Evolutionary conservation across 2,113 vertebrate genomes (phyloP), one percentile per base, ranked within the genome.

Genomic region (Protobothrops mucrosquamatus): DNA sequence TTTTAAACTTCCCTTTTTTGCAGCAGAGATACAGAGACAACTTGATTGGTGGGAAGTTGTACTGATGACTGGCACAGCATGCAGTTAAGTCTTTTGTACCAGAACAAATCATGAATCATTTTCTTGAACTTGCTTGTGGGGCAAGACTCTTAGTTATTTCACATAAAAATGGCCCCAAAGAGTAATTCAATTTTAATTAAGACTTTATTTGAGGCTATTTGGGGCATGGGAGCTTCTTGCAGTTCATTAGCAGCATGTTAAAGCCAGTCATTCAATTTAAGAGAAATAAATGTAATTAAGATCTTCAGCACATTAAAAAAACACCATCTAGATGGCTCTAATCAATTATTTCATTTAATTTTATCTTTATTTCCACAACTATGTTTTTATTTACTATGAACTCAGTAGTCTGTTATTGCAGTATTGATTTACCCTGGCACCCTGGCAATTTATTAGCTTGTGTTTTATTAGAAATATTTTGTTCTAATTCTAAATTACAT

Each of bases 311-410:
- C 46, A 90, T 61, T 69, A 69, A 61, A 64, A 69, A 61, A 39
- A 64, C 61, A 34, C 43, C 6, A 23, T 64, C 81, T 87, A 43
- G 89, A 54, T 85, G 10, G 6, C 34, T 55, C 34, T 87, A 90
- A 93, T 87, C 89, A 93, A 26, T 93, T 64, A 64, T 87, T 93
- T 90, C 46, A 86, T 93, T 93, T 93, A 64, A 93, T 93, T 93
- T 61, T 90, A 90, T 86, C 57, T 61, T 64, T 90, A 57, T 93
- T 87, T 90, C 90, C 89, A 57, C 56, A 87, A 90, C 56, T 90
- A 48, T 43, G n/a, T 51, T 90, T 93, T 87, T 86, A 90, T 93
- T 93, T 90, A 87, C 34, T 64, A 64, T 87, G 56, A 87, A 34
- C 74, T 39, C 2, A 10, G 74, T 85, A 86, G 52, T 90, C 81